Conservation (phyloP, 1,140 invertebrate species). For the Hylaeus volcanicus region DNA sequence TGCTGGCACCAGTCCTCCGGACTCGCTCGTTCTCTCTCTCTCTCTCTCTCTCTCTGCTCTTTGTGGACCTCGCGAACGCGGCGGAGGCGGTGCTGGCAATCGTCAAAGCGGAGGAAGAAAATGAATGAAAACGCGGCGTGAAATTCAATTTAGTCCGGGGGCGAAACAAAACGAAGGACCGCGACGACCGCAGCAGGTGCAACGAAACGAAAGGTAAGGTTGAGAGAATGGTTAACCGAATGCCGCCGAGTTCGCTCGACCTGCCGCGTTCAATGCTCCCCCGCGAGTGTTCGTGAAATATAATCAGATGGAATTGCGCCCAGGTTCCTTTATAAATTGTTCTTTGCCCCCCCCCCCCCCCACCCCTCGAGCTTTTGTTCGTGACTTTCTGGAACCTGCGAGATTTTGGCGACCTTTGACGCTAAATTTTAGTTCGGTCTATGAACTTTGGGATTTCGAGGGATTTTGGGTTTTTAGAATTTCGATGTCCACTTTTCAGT, state of each 20-base stretch:
- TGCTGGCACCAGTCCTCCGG: slow-evolving; percentile 10
- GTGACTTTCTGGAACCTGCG: neutral
- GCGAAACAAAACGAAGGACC: neutral
- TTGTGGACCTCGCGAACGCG: slow-evolving; percentile 24
- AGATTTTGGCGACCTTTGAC: neutral
- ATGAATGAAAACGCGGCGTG: slow-evolving; percentile 53
- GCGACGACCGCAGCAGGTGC: neutral
- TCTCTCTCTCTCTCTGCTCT: neutral
- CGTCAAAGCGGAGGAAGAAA: slow-evolving; percentile 38
- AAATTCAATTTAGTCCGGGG: slow-evolving; percentile 60
- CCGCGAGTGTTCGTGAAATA: slow-evolving; percentile 2
- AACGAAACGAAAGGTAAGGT: neutral
- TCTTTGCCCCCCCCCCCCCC: neutral
- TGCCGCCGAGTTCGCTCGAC: neutral
- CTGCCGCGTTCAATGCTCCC: slow-evolving; percentile 1
- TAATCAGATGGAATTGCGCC: slow-evolving; percentile 39
- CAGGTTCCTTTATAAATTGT: neutral
- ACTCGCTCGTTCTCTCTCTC: neutral
- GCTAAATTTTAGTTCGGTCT: too few species aligned
- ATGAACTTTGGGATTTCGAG: too few species aligned
- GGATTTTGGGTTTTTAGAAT: too few species aligned
- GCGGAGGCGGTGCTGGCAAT: neutral
- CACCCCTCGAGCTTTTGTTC: neutral
- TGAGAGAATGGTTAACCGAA: slow-evolving; percentile 21
- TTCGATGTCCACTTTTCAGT: too few species aligned